phyloP scores from a whole-genome alignment of 2,797 vertebrate species.

The Myripristis murdjan region DNA sequence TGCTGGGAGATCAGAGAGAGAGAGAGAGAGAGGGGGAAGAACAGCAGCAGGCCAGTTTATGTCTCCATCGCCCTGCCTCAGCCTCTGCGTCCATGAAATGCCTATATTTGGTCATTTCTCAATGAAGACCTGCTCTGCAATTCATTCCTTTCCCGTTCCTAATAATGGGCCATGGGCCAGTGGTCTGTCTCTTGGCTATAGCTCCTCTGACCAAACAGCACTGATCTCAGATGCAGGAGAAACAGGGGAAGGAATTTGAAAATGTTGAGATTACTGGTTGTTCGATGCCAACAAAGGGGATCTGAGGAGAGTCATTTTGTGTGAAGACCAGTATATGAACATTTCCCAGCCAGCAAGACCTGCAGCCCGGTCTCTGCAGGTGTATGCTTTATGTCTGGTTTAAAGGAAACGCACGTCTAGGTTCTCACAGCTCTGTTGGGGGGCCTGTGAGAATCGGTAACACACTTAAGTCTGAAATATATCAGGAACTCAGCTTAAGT shows the following conservation, averaged over 20 bases:
- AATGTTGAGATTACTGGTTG: conserved; percentile 55
- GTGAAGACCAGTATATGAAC: not conserved
- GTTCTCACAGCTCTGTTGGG: not conserved
- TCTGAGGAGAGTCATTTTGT: conserved; percentile 6
- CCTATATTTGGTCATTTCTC: conserved; percentile 89
- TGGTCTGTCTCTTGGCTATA: conserved; percentile 62
- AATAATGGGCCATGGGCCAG: conserved; percentile 85
- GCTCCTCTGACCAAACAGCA: conserved; percentile 61
- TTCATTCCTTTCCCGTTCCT: conserved; percentile 88
- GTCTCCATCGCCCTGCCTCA: conserved; percentile 67
- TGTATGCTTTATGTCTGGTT: not conserved
- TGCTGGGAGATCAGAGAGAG: conserved; percentile 31
- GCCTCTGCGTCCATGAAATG: conserved; percentile 81
- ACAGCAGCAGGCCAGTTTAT: conserved; percentile 70
- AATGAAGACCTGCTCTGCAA: conserved; percentile 76
- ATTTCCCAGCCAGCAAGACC: not conserved
- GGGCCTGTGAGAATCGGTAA: not conserved
- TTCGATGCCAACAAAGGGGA: conserved; percentile 19
- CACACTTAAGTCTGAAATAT: not conserved
- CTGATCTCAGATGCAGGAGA: conserved; percentile 49
- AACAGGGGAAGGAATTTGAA: conserved; percentile 55
- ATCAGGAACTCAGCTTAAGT: not conserved
- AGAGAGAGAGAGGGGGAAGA: conserved; percentile 52
- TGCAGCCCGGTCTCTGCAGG: not conserved
- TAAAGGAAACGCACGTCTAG: not conserved